phyloP scores from a whole-genome alignment of 1,140 invertebrate genomes.

The Zaprionus tsacasi region DNA sequence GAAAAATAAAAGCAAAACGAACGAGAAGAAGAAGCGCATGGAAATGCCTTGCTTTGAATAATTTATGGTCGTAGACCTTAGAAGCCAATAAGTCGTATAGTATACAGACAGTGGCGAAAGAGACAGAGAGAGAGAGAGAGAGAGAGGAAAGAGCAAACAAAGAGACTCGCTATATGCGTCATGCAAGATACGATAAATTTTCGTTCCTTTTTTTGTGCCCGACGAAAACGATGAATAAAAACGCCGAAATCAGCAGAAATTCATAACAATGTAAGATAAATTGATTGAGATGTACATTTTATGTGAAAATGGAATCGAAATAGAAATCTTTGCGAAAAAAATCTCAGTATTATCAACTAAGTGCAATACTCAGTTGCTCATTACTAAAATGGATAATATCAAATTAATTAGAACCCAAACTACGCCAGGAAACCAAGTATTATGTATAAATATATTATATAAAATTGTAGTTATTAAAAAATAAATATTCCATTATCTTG shows the following conservation, averaged over 20 bases:
- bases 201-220: slow-evolving; percentile 1
- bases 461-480: too few relatives aligned
- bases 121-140: neutral
- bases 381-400: neutral
- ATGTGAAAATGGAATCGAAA: neutral
- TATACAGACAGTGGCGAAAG: neutral
- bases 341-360: neutral
- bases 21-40: slow-evolving; percentile 48
- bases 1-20: slow-evolving; percentile 16
- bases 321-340: neutral
- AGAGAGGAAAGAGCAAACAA: slow-evolving; percentile 33
- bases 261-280: slow-evolving; percentile 19
- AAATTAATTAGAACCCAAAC: too few relatives aligned
- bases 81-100: slow-evolving; percentile 14
- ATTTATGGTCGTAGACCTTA: slow-evolving; percentile 57
- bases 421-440: too few relatives aligned
- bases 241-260: slow-evolving; percentile 31
- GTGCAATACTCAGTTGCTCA: too few relatives aligned
- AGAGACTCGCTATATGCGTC: slow-evolving; percentile 51
- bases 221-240: slow-evolving; percentile 35
- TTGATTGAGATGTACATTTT: neutral
- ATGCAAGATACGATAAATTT: slow-evolving; percentile 49
- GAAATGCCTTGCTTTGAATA: slow-evolving; percentile 74
- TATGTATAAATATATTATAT: too few relatives aligned
- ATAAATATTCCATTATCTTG: too few relatives aligned